These are phyloP conservation scores for Psittacula derbiana DNA, from an alignment of 2,797 vertebrate genomes.

Conservation along the genomic window DNA sequence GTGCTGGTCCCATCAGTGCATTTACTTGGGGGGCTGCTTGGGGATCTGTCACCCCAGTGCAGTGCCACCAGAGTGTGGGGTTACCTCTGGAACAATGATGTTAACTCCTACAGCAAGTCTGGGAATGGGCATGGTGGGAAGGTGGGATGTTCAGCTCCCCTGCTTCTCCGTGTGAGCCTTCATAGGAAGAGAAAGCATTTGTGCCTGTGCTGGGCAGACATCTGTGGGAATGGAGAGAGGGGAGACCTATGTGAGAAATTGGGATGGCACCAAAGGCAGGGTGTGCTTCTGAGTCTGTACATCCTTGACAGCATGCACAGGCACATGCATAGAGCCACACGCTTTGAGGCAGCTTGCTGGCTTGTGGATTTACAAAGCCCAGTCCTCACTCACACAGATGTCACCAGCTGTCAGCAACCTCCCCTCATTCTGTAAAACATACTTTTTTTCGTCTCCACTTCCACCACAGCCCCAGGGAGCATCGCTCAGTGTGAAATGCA, in stretches of 20 bases:
- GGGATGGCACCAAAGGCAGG: not conserved
- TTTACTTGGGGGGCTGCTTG: not conserved
- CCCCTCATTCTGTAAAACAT: not conserved
- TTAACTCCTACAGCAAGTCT: not conserved
- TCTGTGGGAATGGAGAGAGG: not conserved
- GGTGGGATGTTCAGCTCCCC: not conserved
- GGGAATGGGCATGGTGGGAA: fast-evolving
- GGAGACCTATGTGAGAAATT: not conserved
- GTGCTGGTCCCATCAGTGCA: not conserved
- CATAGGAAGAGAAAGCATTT: not conserved
- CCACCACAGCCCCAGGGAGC: not conserved
- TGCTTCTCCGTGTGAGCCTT: not conserved
- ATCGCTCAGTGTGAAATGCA: not conserved
- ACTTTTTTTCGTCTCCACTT: not conserved
- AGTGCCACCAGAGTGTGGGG: not conserved
- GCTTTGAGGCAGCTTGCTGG: fast-evolving
- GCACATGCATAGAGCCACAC: fast-evolving
- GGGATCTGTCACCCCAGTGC: not conserved
- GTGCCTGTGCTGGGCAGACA: not conserved
- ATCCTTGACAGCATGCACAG: not conserved
- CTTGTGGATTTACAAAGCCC: not conserved
- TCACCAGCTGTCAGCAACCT: not conserved
- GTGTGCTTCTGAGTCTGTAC: not conserved
- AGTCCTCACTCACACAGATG: not conserved
- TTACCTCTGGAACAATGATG: not conserved